A percentile compares a stretch with the other conserved stretches of the same genome.
These are phyloP conservation scores for Acromyrmex echinatior DNA, from an alignment of 1,140 invertebrate genomes.

Conservation along the genomic window DNA sequence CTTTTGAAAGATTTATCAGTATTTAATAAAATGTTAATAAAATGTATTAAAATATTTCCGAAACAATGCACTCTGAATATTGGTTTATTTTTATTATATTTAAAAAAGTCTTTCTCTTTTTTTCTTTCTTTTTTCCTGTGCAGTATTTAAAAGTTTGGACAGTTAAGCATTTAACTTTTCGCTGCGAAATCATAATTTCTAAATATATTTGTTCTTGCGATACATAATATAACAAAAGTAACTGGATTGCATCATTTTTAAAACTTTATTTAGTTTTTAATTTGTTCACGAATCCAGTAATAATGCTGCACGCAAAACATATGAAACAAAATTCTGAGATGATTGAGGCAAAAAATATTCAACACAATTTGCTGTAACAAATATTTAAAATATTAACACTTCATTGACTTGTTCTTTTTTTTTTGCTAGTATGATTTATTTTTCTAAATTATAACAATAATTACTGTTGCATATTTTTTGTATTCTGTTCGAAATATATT, in stretches of 20 bases:
- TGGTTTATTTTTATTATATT: conserved; percentile 10
- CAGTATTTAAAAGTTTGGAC: not conserved
- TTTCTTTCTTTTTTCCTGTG: not conserved
- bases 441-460: not conserved
- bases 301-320: not conserved
- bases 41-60: not conserved
- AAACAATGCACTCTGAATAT: not conserved
- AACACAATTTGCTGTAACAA: conserved; percentile 18
- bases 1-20: not conserved
- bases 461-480: not conserved
- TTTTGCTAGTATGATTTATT: not conserved
- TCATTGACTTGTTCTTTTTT: not conserved
- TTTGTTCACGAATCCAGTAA: conserved; percentile 32
- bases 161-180: not conserved
- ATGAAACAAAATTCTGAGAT: conserved; percentile 15
- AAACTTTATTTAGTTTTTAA: conserved; percentile 29
- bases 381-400: conserved; percentile 19
- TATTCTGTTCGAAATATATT: not conserved
- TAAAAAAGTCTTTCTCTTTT: not conserved
- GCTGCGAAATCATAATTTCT: not conserved
- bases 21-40: conserved; percentile 28
- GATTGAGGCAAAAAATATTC: not conserved
- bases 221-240: not conserved
- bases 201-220: not conserved
- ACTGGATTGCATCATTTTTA: not conserved